phyloP scores from a whole-genome alignment of 2,888 invertebrate genomes.

The Drosophila mercatorum region DNA sequence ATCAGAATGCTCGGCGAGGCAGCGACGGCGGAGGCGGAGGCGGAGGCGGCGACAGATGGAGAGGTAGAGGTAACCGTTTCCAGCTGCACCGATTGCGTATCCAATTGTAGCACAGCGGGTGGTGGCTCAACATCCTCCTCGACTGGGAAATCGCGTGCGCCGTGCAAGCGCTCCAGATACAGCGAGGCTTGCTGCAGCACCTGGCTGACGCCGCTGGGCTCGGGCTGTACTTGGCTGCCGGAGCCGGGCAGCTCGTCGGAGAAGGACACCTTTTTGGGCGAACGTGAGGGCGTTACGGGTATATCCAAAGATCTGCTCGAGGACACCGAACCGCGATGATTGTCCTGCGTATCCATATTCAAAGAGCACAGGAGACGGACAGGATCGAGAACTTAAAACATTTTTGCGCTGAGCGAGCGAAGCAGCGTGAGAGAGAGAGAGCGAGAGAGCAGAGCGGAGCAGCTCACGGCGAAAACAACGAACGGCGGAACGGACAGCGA shows the following conservation, averaged over 20 bases:
- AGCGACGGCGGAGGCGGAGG: slow-evolving; percentile 15
- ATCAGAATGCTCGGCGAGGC: slow-evolving; percentile 60
- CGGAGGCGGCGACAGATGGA: slow-evolving; percentile 16
- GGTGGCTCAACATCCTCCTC: slow-evolving; percentile 41
- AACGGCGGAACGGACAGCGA: slow-evolving; percentile 33
- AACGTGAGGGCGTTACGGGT: slow-evolving; percentile 81
- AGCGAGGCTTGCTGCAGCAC: slow-evolving; percentile 80
- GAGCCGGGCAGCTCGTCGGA: slow-evolving; percentile 82
- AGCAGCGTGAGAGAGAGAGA: slow-evolving; percentile 6
- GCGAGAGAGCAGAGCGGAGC: neutral
- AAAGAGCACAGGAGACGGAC: neutral
- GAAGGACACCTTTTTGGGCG: slow-evolving; percentile 84
- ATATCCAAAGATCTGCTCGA: slow-evolving; percentile 82
- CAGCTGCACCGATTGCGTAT: slow-evolving; percentile 27
- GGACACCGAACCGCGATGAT: slow-evolving; percentile 83
- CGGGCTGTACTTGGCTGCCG: slow-evolving; percentile 21
- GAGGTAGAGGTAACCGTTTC: slow-evolving; percentile 23
- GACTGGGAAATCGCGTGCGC: slow-evolving; percentile 50
- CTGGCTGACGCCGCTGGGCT: slow-evolving; percentile 72
- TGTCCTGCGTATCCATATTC: slow-evolving; percentile 59
- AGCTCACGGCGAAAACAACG: slow-evolving; percentile 42
- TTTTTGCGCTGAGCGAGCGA: slow-evolving; percentile 24
- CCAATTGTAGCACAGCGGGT: slow-evolving; percentile 62
- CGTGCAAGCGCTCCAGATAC: slow-evolving; percentile 83
- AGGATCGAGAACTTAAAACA: slow-evolving; percentile 21